Conservation (phyloP, 2,888 invertebrate genomes). For the Tinea pellionella region DNA sequence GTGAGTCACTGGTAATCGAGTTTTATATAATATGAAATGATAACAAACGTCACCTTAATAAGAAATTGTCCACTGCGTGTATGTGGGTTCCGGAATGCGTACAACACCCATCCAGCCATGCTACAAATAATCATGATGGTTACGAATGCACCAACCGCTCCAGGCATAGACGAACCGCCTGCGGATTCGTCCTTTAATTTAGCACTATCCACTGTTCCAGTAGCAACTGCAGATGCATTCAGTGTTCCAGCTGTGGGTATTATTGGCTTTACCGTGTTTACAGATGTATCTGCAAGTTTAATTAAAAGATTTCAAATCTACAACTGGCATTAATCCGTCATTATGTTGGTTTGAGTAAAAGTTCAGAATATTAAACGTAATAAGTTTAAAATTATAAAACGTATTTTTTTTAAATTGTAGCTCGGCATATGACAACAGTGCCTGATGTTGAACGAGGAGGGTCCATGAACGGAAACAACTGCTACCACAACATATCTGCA, state of each 20-base stretch:
- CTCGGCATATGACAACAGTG: no score
- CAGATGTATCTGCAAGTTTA: not conserved
- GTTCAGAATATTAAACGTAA: no score
- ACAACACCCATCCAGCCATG: constrained; percentile 84
- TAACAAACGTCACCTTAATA: constrained; percentile 92
- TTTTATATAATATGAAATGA: no score
- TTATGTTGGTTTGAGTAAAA: no score
- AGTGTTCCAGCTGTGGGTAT: not conserved
- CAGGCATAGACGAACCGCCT: constrained; percentile 32
- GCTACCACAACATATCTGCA: no score
- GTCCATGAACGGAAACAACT: no score
- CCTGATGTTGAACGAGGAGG: no score
- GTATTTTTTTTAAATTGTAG: no score
- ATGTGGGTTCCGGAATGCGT: constrained; percentile 97
- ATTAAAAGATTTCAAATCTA: no score
- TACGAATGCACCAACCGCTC: constrained; percentile 75
- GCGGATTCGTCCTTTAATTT: constrained; percentile 25
- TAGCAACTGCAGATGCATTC: not conserved
- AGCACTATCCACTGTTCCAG: not conserved
- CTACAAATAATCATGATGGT: constrained; percentile 75
- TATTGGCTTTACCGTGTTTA: not conserved
- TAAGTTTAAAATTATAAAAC: no score
- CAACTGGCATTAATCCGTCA: no score
- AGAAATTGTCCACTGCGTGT: constrained; percentile 95
- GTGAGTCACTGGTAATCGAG: no score